Percentiles rank a stretch among this genome's conserved stretches.
These are phyloP conservation scores for Venusia cambrica DNA, from an alignment of 2,888 invertebrate genomes.

Conservation along the genomic window DNA sequence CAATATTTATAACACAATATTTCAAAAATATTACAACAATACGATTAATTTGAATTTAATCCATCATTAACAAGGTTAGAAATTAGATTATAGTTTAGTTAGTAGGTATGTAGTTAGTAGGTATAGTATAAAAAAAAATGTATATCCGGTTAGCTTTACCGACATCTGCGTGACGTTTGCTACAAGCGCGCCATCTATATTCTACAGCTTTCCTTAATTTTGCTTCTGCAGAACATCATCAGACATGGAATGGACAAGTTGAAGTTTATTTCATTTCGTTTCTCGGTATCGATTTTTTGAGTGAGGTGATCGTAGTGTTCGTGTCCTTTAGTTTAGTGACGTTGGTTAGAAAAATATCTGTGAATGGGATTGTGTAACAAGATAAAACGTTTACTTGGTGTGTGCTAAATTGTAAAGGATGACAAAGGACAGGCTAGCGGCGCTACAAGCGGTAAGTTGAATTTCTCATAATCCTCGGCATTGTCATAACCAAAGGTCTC, in stretches of 20 bases:
- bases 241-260: conserved; percentile 41
- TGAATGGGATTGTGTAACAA: conserved; percentile 90
- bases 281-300: conserved; percentile 90
- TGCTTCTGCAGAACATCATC: conserved; percentile 36
- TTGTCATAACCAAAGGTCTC: conserved; percentile 65
- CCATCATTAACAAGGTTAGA: no score
- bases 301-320: conserved; percentile 85
- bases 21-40: no score
- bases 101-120: no score
- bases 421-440: conserved; percentile 99
- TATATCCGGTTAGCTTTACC: conserved; percentile 45
- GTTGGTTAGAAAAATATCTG: conserved; percentile 86
- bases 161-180: conserved; percentile 51
- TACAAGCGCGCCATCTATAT: conserved; percentile 58
- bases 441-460: conserved; percentile 93
- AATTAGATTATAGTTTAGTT: no score
- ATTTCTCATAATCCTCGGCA: conserved; percentile 51
- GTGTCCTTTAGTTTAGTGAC: conserved; percentile 86
- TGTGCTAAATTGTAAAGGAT: conserved; percentile 86
- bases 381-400: conserved; percentile 84
- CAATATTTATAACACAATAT: no score
- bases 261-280: conserved; percentile 83
- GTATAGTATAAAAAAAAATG: not conserved
- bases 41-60: no score
- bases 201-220: conserved; percentile 57